These are phyloP conservation scores for Carcinoscorpius rotundicauda DNA, from an alignment of 1,140 invertebrate genomes.

Conservation along the genomic window DNA sequence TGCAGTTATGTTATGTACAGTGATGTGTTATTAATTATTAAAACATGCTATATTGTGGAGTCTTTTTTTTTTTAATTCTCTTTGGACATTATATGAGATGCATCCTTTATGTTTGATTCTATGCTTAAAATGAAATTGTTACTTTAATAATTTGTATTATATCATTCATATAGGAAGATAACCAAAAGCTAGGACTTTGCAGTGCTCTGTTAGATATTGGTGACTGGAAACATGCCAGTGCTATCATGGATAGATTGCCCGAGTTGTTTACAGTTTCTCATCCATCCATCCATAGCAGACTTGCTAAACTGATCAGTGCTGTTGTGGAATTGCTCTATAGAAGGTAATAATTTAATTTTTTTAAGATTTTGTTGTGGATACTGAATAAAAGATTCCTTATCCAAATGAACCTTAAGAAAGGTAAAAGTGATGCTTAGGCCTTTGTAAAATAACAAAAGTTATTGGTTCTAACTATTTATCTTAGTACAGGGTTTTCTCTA, in stretches of 20 bases:
- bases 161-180: conserved; percentile 33
- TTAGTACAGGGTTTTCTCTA: too few relatives aligned
- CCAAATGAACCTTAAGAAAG: background rate
- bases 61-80: too few relatives aligned
- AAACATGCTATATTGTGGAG: too few relatives aligned
- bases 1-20: too few relatives aligned
- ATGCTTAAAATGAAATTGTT: too few relatives aligned
- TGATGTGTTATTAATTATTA: too few relatives aligned
- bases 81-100: too few relatives aligned
- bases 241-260: conserved; percentile 66
- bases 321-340: conserved; percentile 80
- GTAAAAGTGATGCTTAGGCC: background rate
- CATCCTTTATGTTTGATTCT: too few relatives aligned
- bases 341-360: conserved; percentile 39
- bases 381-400: background rate
- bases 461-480: too few relatives aligned
- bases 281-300: conserved; percentile 58
- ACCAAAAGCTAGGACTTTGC: conserved; percentile 89
- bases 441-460: too few relatives aligned
- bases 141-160: conserved; percentile 4
- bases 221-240: conserved; percentile 73
- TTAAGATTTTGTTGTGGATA: background rate
- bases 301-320: conserved; percentile 68
- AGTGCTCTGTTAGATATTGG: conserved; percentile 77
- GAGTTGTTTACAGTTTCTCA: conserved; percentile 65